Evolutionary conservation across 2,797 vertebrate species (phyloP), one percentile per base, ranked within the genome.

Genomic region (Alosa sapidissima): DNA sequence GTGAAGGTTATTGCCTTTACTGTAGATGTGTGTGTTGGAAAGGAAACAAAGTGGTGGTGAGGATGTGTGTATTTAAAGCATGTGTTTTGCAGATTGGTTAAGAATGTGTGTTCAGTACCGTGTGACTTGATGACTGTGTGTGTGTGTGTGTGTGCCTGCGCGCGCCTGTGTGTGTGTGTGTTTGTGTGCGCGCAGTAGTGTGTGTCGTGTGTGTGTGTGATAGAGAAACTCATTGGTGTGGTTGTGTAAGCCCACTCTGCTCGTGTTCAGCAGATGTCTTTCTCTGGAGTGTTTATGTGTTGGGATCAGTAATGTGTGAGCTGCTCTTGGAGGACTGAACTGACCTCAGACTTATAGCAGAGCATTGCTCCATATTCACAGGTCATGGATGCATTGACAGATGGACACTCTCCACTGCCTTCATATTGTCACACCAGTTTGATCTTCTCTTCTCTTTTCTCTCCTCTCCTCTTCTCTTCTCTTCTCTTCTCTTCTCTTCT

Each of bases 361-460:
- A 47, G 11, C 11, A 6, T 3, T 5, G 5, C 65, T 14, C 65
- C 65, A 36, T 13, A 41, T 24, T 24, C 60, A 28, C 4, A 1
- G 24, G n/a, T 19, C 52, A 55, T 55, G 16, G 3, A 16, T 21
- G 19, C 19, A 6, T 58, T 81, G 72, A 83, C 86, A 89, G 86
- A 87, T 90, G 88, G 81, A 85, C 13, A 28, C 16, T 6, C 84
- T 62, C 82, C 55, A 81, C 83, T 86, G 51, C 82, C 47, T 82
- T 62, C n/a, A 62, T 19, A 58, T 24, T 10, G 0, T 6, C 60
- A 7, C n/a, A 21, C 4, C 19, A 6, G 1, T 9, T 62, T 62
- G 60, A 24, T 62, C 60, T 62, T 8, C 65, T 36, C 14, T 19
- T 41, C 2, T 41, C 11, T 13, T 28, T 2, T 19, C 3, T 45